phyloP scores from a whole-genome alignment of 2,888 invertebrate species.

The Leptarthrus brevirostris region DNA sequence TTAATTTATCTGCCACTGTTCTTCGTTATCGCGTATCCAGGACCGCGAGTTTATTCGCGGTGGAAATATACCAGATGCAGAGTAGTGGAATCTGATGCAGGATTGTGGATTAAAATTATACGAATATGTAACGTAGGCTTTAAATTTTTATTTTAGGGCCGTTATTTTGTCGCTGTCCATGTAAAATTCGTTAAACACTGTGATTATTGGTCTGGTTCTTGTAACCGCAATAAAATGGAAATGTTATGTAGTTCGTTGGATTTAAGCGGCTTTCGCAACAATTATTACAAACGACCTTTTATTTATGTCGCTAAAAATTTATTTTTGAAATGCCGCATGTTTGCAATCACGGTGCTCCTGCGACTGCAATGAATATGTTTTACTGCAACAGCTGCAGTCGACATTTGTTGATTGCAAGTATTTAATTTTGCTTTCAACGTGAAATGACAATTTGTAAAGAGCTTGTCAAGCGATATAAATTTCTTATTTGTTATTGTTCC shows the following conservation, averaged over 20 bases:
- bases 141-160: constrained; percentile 25
- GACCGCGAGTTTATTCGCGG: not conserved
- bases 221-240: constrained; percentile 27
- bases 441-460: too few species aligned
- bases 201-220: constrained; percentile 35
- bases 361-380: not conserved
- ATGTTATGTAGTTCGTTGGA: constrained; percentile 6
- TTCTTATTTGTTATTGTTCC: too few species aligned
- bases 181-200: constrained; percentile 37
- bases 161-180: constrained; percentile 22
- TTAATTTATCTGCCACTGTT: constrained; percentile 41
- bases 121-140: constrained; percentile 23
- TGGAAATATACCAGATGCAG: not conserved
- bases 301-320: constrained; percentile 14
- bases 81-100: not conserved
- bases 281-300: constrained; percentile 29
- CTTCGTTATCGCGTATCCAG: not conserved
- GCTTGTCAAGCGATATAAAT: too few species aligned
- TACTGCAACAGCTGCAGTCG: not conserved
- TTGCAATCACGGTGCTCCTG: not conserved
- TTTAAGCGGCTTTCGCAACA: constrained; percentile 13
- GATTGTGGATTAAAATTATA: constrained; percentile 22
- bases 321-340: not conserved
- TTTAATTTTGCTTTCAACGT: too few species aligned
- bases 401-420: too few species aligned